A percentile compares a stretch with the other conserved stretches of the same genome.
Conservation (phyloP, 1,140 invertebrate species). For the Drosophila takahashii region DNA sequence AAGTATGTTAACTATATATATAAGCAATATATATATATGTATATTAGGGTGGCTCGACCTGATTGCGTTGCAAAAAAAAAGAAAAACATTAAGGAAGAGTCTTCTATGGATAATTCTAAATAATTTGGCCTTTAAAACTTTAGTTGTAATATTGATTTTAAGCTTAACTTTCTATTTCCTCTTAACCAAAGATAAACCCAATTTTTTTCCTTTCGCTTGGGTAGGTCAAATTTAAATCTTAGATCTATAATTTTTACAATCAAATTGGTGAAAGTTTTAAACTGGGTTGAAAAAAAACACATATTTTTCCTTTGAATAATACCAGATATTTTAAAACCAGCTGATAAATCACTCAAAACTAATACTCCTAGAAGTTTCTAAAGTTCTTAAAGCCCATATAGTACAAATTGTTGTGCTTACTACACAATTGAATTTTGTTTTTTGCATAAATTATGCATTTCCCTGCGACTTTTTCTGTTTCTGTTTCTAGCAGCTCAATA, state of each 20-base stretch:
- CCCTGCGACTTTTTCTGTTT: background rate
- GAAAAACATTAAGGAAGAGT: background rate
- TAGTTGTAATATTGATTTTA: background rate
- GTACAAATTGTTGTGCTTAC: background rate
- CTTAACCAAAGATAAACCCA: background rate
- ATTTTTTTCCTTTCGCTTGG: background rate
- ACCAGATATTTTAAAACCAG: constrained; percentile 16
- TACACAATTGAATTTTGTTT: background rate
- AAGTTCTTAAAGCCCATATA: background rate
- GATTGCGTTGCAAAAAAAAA: constrained; percentile 7
- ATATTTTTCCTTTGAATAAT: constrained; percentile 4
- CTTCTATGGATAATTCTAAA: constrained; percentile 20
- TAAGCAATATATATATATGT: constrained; percentile 26
- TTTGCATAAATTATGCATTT: background rate
- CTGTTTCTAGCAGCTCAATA: background rate
- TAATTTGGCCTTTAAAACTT: constrained; percentile 15
- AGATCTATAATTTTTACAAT: constrained; percentile 5
- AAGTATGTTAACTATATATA: constrained; percentile 30
- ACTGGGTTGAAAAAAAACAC: constrained; percentile 1
- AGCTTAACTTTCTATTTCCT: background rate
- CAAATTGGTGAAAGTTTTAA: constrained; percentile 4
- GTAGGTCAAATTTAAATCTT: constrained; percentile 1
- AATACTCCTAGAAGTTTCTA: background rate
- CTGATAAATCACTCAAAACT: constrained; percentile 12
- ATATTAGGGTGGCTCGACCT: constrained; percentile 9